These are phyloP conservation scores for Furcifer pardalis DNA, from an alignment of 2,797 vertebrate species.

Conservation along the genomic window DNA sequence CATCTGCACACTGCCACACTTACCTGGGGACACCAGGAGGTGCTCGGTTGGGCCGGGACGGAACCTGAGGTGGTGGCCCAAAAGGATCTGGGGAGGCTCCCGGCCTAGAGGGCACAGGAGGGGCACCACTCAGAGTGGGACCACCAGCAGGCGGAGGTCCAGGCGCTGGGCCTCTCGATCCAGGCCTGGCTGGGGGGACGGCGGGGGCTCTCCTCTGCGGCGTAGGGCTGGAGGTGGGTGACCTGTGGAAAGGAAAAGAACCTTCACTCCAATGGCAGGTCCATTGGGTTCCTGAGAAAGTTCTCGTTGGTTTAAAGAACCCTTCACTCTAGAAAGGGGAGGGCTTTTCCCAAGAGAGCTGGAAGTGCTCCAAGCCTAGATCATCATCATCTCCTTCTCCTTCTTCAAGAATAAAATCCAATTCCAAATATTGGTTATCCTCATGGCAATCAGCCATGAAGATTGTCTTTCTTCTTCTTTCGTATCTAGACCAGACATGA, in stretches of 20 bases:
- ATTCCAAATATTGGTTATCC: too few relatives aligned
- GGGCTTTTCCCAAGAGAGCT: background rate
- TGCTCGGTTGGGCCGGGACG: slow-evolving; percentile 95
- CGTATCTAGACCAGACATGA: too few relatives aligned
- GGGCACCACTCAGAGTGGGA: slow-evolving; percentile 83
- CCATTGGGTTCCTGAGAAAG: background rate
- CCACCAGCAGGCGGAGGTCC: slow-evolving; percentile 89
- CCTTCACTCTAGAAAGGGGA: background rate
- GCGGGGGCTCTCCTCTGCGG: slow-evolving; percentile 94
- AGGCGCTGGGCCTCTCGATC: slow-evolving; percentile 91
- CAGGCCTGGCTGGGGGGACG: slow-evolving; percentile 90
- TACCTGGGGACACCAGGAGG: slow-evolving; percentile 97
- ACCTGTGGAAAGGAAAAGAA: slow-evolving; percentile 76
- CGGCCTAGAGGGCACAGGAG: slow-evolving; percentile 94
- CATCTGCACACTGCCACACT: slow-evolving; percentile 63
- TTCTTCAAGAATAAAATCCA: too few relatives aligned
- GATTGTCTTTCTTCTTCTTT: too few relatives aligned
- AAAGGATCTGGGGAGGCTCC: slow-evolving; percentile 95
- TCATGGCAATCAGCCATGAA: too few relatives aligned
- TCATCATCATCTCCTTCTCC: too few relatives aligned
- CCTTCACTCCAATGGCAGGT: slow-evolving; percentile 52
- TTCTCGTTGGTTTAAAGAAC: background rate
- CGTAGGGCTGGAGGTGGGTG: slow-evolving; percentile 94
- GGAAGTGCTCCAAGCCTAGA: background rate
- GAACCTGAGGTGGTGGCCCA: slow-evolving; percentile 91